Conservation (phyloP, 2,113 vertebrate genomes). For the Bufo gargarizans region DNA sequence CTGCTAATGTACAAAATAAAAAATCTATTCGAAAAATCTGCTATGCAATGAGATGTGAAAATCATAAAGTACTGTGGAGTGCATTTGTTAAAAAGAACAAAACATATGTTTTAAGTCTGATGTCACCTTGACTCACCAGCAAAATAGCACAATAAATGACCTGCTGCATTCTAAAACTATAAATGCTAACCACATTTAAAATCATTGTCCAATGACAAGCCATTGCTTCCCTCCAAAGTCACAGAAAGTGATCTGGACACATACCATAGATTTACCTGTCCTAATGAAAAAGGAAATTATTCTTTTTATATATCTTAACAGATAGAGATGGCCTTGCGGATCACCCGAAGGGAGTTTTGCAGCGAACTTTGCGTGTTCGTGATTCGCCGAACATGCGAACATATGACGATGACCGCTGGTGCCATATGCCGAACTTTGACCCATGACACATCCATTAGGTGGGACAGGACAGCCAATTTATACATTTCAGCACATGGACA, state of each 20-base stretch:
- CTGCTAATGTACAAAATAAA: slow-evolving; percentile 21
- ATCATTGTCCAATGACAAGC: neutral
- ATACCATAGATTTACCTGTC: too few relatives aligned
- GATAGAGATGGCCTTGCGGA: too few relatives aligned
- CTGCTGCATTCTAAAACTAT: neutral
- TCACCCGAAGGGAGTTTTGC: too few relatives aligned
- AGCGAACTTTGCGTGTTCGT: too few relatives aligned
- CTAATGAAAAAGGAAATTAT: too few relatives aligned
- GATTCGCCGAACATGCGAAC: too few relatives aligned
- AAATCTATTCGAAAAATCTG: slow-evolving; percentile 29
- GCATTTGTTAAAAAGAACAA: slow-evolving; percentile 30
- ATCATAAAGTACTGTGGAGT: slow-evolving; percentile 21
- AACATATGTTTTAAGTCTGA: slow-evolving; percentile 26
- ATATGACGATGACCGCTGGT: too few relatives aligned
- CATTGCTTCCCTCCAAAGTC: neutral
- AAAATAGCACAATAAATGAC: neutral
- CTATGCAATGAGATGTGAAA: slow-evolving; percentile 43
- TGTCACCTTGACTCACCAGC: slow-evolving; percentile 3
- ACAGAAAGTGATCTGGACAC: neutral
- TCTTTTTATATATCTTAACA: too few relatives aligned
- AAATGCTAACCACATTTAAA: neutral
- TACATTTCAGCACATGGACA: too few relatives aligned
- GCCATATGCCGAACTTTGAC: too few relatives aligned
- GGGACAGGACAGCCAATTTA: too few relatives aligned
- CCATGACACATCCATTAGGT: too few relatives aligned